Conservation (phyloP, 92 coral and sea anemone species). For the Plumapathes pennacea region DNA sequence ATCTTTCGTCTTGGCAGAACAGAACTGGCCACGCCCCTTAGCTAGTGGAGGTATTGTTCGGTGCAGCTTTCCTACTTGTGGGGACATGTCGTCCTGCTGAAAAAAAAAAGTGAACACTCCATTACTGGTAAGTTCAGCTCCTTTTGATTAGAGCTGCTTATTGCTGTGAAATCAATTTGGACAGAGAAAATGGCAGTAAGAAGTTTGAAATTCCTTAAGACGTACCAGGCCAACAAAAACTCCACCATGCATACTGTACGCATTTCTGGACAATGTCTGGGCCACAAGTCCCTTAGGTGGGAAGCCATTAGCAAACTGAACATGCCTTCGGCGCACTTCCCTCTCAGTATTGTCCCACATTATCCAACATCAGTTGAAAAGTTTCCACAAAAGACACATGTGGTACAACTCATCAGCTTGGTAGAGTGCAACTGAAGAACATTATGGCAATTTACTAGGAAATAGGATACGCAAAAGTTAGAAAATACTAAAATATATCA, state of each 20-base stretch:
- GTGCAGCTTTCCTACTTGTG: conserved; percentile 28
- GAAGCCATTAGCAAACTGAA: conserved; percentile 87
- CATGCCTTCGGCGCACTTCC: no score
- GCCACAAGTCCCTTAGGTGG: conserved; percentile 76
- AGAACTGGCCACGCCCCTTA: conserved; percentile 70
- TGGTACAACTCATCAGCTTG: neutral
- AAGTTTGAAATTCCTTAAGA: neutral
- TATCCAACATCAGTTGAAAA: no score
- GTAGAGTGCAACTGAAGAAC: neutral
- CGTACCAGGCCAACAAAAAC: conserved; percentile 62
- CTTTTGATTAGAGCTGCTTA: neutral
- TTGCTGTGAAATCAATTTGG: neutral
- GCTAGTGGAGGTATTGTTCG: conserved; percentile 81
- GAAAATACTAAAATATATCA: no score
- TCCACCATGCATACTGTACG: conserved; percentile 58
- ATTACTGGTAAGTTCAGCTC: neutral
- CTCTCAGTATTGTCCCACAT: no score
- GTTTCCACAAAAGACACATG: neutral
- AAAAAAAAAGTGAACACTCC: neutral
- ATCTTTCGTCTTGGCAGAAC: conserved; percentile 41
- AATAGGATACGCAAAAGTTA: no score
- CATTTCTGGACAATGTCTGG: no score
- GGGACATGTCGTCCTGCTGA: conserved; percentile 36
- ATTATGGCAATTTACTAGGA: neutral
- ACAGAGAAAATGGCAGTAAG: neutral